Evolutionary conservation across 2,113 vertebrate genomes (phyloP), one percentile per base, ranked within the genome.

Genomic region (Megaptera novaeangliae): DNA sequence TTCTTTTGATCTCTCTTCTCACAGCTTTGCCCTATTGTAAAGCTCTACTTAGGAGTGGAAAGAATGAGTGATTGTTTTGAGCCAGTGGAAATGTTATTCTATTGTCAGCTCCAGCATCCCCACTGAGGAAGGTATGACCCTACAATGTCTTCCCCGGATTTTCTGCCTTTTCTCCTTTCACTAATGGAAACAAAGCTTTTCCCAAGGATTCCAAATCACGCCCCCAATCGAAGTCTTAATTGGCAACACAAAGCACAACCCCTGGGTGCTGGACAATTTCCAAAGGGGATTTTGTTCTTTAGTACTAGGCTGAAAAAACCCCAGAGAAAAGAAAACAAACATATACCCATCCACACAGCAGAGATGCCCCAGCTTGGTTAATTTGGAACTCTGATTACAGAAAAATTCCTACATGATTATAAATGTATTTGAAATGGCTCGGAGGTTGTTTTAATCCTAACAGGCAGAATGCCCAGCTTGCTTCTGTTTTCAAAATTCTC

Each of bases 171-270:
- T 25, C 61, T 21, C 92, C 78, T 83, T 95, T 96, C 93, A 81
- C 57, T 96, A 92, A 71, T 78, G 96, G 88, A 98, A 98, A 98
- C 96, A 98, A 98, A 98, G 95, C 97, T 97, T 96, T 97, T 94
- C 96, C 96, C 97, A 94, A 87, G 95, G 95, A 92, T 80, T 96
- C 92, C 93, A 90, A 34, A 97, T 81, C 84, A 93, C 88, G 95
- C 96, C 97, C 93, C 97, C 96, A 7, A 49, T 52, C 77, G 18
- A 93, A 94, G 93, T 96, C 98, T 98, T 98, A 98, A 98, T 95
- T 98, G 95, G 95, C 92, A 96, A 96, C 96, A 98, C 97, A 98
- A 98, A 98, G 98, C 94, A 90, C 84, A 81, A 49, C 95, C 69
- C 78, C 96, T 87, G 95, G 64, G 29, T 0, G 0, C 96, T 98